phyloP scores from a whole-genome alignment of 2,888 invertebrate species.

The Drosophila engyochracea region DNA sequence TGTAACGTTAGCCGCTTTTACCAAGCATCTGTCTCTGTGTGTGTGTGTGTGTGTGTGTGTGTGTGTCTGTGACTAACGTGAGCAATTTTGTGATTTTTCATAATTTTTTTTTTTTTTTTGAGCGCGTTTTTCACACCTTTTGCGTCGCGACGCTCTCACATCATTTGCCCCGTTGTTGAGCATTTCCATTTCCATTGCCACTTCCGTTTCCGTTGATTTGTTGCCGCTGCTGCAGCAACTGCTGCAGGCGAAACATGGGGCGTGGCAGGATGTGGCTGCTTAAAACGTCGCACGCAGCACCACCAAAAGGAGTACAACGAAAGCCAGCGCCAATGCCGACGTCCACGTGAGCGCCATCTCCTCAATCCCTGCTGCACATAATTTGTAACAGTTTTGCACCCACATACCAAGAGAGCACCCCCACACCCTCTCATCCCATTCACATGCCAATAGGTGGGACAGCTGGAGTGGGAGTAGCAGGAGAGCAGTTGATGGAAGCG shows the following conservation, averaged over 20 bases:
- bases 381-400: conserved; percentile 78
- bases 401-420: conserved; percentile 19
- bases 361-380: conserved; percentile 70
- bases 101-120: conserved; percentile 47
- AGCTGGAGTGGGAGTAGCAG: neutral
- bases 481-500: neutral
- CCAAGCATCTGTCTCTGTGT: conserved; percentile 11
- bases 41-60: conserved; percentile 24
- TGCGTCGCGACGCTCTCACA: conserved; percentile 60
- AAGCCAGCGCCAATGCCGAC: conserved; percentile 27
- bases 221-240: conserved; percentile 44
- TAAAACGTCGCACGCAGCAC: conserved; percentile 67
- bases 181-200: conserved; percentile 80
- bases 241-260: conserved; percentile 24
- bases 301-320: conserved; percentile 61
- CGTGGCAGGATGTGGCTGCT: conserved; percentile 77
- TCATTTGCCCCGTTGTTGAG: conserved; percentile 71
- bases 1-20: conserved; percentile 20
- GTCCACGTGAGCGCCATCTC: conserved; percentile 13
- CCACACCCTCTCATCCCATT: neutral
- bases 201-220: conserved; percentile 82
- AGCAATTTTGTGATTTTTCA: conserved; percentile 76
- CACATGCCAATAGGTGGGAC: conserved; percentile 10
- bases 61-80: conserved; percentile 50
- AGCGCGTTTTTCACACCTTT: conserved; percentile 67